Base-by-base conservation (phyloP, 2,797 vertebrate genomes). In the Uromys caudimaculatus region DNA sequence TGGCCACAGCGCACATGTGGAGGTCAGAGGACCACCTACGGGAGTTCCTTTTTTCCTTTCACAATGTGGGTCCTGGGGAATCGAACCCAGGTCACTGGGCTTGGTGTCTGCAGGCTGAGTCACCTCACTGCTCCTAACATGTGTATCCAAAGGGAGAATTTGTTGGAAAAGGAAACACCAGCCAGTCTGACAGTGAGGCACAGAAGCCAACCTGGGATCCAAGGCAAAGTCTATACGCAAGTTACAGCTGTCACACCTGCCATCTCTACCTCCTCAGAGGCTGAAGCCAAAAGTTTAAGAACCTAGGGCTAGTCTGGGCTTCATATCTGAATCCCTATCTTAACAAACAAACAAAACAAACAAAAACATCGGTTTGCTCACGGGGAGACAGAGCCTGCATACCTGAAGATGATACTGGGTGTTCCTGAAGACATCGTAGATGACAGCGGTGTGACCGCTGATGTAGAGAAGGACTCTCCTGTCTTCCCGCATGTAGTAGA, bases 371-470 rank as follows among this genome's bases (percentile, higher is more conserved):
- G 32, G 11, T 19, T 12, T 47, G 0, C 35, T 4, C 13, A 0
- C 4, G 1, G 69, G 4, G 17, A 76, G 41, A 14, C 13, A 11
- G 23, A 0, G 0, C 3, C 50, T 1, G 2, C 89, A 12, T 98
- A 99, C 99, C 99, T 99, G 99, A 17, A 99, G 99, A 67, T 99
- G 98, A 87, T 98, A 98, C 97, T 99, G 99, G 29, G 95, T 98
- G 75, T 99, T 99, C 76, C 73, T 73, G 23, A 97, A 98, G 78
- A 99, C 92, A 3, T 99, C 99, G 0, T 99, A 99, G 96, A 99
- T 98, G 95, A 99, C 98, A 0, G 98, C 99, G 0, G 98, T 98
- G 97, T 99, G 98, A 32, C 98, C 98, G 10, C 98, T 98, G 71
- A 97, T 82, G 0, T 99, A 99, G 56, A 99, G 98, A 58, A 99